Evolutionary conservation across 2,888 invertebrate species (phyloP).

Genomic region (Tetramorium bicarinatum): DNA sequence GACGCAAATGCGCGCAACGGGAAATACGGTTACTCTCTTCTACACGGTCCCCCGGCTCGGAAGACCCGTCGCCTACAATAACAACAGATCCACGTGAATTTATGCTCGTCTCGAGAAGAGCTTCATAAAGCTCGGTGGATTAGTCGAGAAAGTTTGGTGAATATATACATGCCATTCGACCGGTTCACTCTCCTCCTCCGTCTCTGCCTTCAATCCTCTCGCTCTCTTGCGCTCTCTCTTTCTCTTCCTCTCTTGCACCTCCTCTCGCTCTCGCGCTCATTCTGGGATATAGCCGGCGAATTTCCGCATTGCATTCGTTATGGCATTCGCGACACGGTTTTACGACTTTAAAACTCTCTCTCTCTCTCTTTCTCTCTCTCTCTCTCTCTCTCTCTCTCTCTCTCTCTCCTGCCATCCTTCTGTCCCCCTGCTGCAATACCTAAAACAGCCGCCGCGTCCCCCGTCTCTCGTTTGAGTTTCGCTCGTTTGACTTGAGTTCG

Average conservation of each 20-base stretch:
- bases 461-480: conserved; percentile 54
- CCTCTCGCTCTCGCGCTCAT: conserved; percentile 17
- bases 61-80: conserved; percentile 20
- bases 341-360: conserved; percentile 46
- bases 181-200: conserved; percentile 4
- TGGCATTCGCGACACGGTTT: conserved; percentile 50
- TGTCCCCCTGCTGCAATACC: neutral
- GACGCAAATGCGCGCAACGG: conserved; percentile 36
- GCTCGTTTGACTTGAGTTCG: conserved; percentile 52
- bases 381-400: neutral
- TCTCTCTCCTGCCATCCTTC: neutral
- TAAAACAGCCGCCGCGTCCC: conserved; percentile 24
- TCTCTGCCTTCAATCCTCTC: neutral
- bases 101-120: conserved; percentile 47
- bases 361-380: no score
- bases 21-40: conserved; percentile 18
- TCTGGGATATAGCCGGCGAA: conserved; percentile 45
- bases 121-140: conserved; percentile 48
- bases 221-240: neutral
- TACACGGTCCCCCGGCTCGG: neutral
- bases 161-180: conserved; percentile 44
- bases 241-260: conserved; percentile 10
- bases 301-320: conserved; percentile 58
- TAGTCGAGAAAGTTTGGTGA: conserved; percentile 54
- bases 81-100: conserved; percentile 38